Evolutionary conservation across 2,113 vertebrate species (phyloP).

Genomic region (Grantiella picta): DNA sequence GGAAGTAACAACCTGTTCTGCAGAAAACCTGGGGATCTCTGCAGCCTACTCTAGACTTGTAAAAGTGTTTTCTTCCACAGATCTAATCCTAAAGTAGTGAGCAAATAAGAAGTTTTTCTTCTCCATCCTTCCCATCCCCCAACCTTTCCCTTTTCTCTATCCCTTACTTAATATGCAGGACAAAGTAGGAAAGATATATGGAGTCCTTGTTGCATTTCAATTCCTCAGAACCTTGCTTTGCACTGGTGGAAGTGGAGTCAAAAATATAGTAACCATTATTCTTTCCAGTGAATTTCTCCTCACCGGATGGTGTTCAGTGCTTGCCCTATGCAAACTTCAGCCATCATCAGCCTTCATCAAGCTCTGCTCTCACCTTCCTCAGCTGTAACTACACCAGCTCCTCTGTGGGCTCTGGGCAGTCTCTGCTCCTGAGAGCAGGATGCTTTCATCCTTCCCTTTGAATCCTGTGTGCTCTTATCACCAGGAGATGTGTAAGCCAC

Average conservation of each 20-base stretch:
- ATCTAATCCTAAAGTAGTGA: neutral
- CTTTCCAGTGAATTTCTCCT: neutral
- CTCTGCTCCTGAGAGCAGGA: neutral
- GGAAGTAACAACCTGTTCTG: neutral
- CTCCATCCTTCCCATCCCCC: neutral
- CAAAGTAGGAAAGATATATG: neutral
- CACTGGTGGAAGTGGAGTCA: neutral
- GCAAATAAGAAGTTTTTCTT: neutral
- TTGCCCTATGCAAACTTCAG: neutral
- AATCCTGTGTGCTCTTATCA: neutral
- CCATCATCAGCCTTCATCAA: neutral
- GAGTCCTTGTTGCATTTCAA: neutral
- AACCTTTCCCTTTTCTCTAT: neutral
- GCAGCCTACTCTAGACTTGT: neutral
- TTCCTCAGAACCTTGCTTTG: neutral
- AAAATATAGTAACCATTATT: accelerated
- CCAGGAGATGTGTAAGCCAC: neutral
- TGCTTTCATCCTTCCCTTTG: neutral
- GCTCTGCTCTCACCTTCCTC: neutral
- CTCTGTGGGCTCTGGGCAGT: neutral
- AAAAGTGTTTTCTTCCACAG: neutral
- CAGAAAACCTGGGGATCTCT: neutral
- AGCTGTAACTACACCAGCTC: neutral
- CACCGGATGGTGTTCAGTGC: neutral
- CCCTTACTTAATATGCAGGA: neutral